Evolutionary conservation across 2,888 invertebrate species (phyloP).

Genomic region (Meghimatium bilineatum): DNA sequence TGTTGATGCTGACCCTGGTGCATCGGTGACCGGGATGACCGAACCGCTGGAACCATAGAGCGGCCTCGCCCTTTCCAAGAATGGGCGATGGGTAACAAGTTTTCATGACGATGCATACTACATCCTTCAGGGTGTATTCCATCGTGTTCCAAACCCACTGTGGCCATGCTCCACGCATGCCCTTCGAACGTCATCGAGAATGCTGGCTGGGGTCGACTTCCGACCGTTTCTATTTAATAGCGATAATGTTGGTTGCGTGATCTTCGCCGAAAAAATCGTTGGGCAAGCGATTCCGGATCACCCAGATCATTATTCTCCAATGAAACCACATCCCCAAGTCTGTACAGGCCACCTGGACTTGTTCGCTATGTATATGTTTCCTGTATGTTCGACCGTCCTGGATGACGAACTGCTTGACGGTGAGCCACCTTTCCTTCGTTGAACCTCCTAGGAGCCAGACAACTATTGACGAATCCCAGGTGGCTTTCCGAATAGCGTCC

Average conservation of each 20-base stretch:
- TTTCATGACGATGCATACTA: slow-evolving; percentile 12
- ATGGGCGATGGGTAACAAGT: neutral
- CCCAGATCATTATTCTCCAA: too few relatives aligned
- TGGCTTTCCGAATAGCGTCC: slow-evolving; percentile 10
- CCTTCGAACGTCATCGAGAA: slow-evolving; percentile 4
- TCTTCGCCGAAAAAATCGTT: neutral
- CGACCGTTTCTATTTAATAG: neutral
- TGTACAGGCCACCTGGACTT: too few relatives aligned
- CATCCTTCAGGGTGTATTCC: neutral
- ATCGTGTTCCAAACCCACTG: neutral
- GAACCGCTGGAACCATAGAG: neutral
- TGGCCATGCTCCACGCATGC: slow-evolving; percentile 16
- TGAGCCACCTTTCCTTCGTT: too few relatives aligned
- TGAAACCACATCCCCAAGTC: too few relatives aligned
- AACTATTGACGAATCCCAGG: neutral
- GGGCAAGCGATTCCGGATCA: too few relatives aligned
- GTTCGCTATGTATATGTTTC: too few relatives aligned
- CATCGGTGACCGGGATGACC: neutral
- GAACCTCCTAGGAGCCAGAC: neutral
- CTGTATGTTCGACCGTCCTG: too few relatives aligned
- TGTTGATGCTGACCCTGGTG: slow-evolving; percentile 1
- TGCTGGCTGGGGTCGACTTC: slow-evolving; percentile 7
- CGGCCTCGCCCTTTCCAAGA: neutral
- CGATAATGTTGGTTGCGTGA: neutral
- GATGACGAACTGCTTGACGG: too few relatives aligned